phyloP scores from a whole-genome alignment of 2,797 vertebrate species.

The Acipenser oxyrinchus region DNA sequence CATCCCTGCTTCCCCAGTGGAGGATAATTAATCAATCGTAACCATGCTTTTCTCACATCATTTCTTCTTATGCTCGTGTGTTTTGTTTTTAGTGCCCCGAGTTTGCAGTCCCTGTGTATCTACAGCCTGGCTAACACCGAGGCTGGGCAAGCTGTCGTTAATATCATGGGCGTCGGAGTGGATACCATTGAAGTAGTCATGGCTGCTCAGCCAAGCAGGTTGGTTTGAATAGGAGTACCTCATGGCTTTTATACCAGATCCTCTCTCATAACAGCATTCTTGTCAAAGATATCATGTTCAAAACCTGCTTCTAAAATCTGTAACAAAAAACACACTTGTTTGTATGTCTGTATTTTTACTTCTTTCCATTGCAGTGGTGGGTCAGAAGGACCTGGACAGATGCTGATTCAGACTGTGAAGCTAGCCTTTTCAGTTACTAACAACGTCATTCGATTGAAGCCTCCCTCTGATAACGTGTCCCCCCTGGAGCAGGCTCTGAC shows the following conservation, averaged over 20 bases:
- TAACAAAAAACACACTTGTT: neutral
- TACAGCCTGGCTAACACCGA: slow-evolving; percentile 93
- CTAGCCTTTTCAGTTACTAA: slow-evolving; percentile 93
- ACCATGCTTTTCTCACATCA: too few species aligned
- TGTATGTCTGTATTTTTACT: neutral
- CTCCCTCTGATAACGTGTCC: slow-evolving; percentile 74
- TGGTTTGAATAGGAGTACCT: slow-evolving; percentile 18
- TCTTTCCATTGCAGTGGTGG: slow-evolving; percentile 57
- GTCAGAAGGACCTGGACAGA: slow-evolving; percentile 83
- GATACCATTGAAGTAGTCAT: slow-evolving; percentile 91
- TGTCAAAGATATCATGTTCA: too few species aligned
- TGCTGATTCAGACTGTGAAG: slow-evolving; percentile 93
- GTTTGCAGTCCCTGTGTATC: slow-evolving; percentile 88
- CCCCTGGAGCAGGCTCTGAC: slow-evolving; percentile 91
- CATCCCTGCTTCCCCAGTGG: too few species aligned
- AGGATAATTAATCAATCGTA: too few species aligned
- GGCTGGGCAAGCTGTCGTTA: slow-evolving; percentile 90
- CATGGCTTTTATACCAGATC: too few species aligned
- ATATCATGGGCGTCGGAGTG: slow-evolving; percentile 94
- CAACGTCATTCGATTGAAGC: slow-evolving; percentile 90
- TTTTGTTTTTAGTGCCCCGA: slow-evolving; percentile 56
- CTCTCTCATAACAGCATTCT: too few species aligned
- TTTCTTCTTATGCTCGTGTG: neutral
- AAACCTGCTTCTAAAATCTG: too few species aligned
- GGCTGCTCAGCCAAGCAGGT: slow-evolving; percentile 86